A percentile compares a stretch with the other conserved stretches of the same genome.
Evolutionary conservation across 2,797 vertebrate species (phyloP).

Genomic region (Hybognathus amarus): DNA sequence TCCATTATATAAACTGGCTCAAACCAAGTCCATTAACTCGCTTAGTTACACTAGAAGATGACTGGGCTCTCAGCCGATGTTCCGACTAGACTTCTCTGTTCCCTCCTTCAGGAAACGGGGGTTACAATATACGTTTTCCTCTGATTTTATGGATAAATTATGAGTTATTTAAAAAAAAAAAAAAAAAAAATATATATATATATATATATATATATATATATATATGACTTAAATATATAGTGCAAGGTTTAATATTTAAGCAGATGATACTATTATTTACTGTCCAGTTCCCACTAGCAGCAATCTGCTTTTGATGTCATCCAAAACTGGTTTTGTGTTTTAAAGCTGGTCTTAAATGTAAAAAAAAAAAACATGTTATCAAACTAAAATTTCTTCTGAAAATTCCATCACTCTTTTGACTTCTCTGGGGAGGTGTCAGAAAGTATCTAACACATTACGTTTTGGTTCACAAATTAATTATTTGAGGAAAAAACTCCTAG

Average conservation of each 20-base stretch:
- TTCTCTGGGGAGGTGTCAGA: neutral
- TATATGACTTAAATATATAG: neutral
- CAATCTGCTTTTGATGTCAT: constrained; percentile 7
- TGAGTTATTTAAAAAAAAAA: too few relatives aligned
- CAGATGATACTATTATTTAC: too few relatives aligned
- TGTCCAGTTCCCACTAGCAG: neutral
- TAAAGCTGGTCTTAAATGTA: neutral
- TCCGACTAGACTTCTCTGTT: too few relatives aligned
- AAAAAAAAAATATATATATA: too few relatives aligned
- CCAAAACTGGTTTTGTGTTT: neutral
- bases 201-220: neutral
- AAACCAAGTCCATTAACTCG: too few relatives aligned
- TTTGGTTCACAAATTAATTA: neutral
- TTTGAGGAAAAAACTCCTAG: neutral
- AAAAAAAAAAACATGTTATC: neutral
- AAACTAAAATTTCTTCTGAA: neutral
- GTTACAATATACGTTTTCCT: too few relatives aligned
- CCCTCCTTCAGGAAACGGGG: too few relatives aligned
- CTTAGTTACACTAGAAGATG: too few relatives aligned
- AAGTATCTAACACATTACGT: neutral
- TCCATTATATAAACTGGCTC: too few relatives aligned
- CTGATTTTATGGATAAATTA: too few relatives aligned
- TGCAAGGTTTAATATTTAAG: neutral
- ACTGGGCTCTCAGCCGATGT: too few relatives aligned
- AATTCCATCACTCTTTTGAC: neutral